Base-by-base conservation (phyloP, 2,888 invertebrate genomes). In the Synergus gifuensis region DNA sequence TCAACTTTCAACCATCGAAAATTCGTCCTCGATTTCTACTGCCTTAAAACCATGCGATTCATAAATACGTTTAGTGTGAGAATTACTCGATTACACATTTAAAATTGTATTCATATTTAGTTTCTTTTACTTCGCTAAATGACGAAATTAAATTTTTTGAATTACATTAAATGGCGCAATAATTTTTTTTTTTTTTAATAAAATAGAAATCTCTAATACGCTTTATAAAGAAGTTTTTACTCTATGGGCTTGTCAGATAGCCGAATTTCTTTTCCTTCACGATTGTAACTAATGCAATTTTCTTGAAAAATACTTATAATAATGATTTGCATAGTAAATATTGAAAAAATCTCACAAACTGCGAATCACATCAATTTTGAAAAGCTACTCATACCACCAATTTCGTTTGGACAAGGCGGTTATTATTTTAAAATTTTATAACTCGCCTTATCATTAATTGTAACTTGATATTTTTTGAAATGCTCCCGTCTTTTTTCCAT, bases 171-270 rank as follows among this genome's bases (percentile, higher is more conserved):
- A 88, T 87, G 82, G 83, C 83, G 81, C 49, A 83, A 85, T 86
- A 89, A 88, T 88, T 87, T 85, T 88, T 83, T 85, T 88, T 83
- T 82, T 28, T 82, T 85, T 86, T 88, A 88, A 88, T 88, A 89
- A 89, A 90, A 89, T 88, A 89, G 86, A 90, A 87, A 87, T 86
- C 84, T 88, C 85, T 86, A 86, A 86, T 85, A 86, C 82, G 81
- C 79, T 84, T 77, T 83, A 83, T 83, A 87, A 88, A 84, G 80
- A 80, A 87, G 73, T 79, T 40, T 81, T 81, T 62, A 60, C 44
- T 63, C 76, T 76, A 81, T 79, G 66, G 58, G 28, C 67, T 76
- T 44, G 54, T 76, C 79, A 73, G 46, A 79, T 78, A 78, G 46
- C 67, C 40, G 28, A 73, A 42, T 76, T 66, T 64, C n/a, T 78